A percentile compares a stretch with the other conserved stretches of the same genome.
Evolutionary conservation across 1,140 invertebrate genomes (phyloP).

Genomic region (Triops cancriformis): DNA sequence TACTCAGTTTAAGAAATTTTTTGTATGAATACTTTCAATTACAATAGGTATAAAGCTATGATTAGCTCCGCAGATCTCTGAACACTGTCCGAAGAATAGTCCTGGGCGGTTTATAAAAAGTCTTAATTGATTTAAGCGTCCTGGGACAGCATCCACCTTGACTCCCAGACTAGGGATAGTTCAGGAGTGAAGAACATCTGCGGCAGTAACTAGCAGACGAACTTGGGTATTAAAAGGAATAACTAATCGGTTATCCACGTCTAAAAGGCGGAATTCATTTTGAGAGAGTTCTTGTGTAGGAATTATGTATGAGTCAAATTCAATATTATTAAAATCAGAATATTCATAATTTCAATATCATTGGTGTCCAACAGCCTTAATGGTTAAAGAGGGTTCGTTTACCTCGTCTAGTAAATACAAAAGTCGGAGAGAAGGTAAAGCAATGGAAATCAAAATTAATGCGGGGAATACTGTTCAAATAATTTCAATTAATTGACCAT

Average conservation of each 20-base stretch:
- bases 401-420: conserved; percentile 54
- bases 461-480: conserved; percentile 53
- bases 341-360: conserved; percentile 62
- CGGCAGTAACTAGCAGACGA: conserved; percentile 49
- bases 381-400: conserved; percentile 43
- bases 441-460: conserved; percentile 54
- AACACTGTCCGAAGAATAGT: conserved; percentile 61
- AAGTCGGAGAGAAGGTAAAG: conserved; percentile 48
- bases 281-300: conserved; percentile 38
- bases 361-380: conserved; percentile 56
- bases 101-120: conserved; percentile 49
- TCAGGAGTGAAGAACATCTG: conserved; percentile 62
- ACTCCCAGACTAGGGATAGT: conserved; percentile 51
- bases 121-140: conserved; percentile 55
- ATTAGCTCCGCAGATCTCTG: conserved; percentile 67
- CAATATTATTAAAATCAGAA: conserved; percentile 48
- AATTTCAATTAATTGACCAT: conserved; percentile 49
- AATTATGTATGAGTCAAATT: conserved; percentile 57
- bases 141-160: conserved; percentile 56
- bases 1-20: conserved; percentile 50
- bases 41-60: conserved; percentile 68
- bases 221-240: conserved; percentile 49
- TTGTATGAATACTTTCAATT: conserved; percentile 47
- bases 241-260: conserved; percentile 53
- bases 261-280: conserved; percentile 49